These are phyloP conservation scores for Leptobrachium leishanense DNA, from an alignment of 2,113 vertebrate genomes.

Conservation along the genomic window DNA sequence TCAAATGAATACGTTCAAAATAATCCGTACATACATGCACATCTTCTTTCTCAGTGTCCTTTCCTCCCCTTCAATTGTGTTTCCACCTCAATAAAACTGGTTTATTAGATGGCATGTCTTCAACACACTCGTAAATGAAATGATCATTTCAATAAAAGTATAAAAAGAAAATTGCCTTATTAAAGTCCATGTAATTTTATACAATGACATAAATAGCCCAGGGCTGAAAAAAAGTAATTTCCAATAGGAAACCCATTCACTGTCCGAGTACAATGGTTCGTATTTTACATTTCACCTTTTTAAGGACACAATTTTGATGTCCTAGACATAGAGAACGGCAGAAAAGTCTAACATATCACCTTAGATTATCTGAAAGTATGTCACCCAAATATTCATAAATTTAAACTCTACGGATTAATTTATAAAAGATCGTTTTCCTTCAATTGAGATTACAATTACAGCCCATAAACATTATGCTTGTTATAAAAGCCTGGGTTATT, in stretches of 20 bases:
- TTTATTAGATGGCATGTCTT: constrained; percentile 20
- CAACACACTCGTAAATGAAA: constrained; percentile 25
- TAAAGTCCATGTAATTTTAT: constrained; percentile 33
- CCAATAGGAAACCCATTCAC: constrained; percentile 12
- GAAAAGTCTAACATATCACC: background rate
- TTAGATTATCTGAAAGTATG: background rate
- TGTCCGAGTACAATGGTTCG: constrained; percentile 21
- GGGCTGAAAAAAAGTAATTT: constrained; percentile 10
- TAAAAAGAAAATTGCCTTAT: constrained; percentile 43
- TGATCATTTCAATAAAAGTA: constrained; percentile 40
- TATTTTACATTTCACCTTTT: constrained; percentile 23
- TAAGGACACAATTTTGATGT: constrained; percentile 8
- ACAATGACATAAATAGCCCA: constrained; percentile 26
- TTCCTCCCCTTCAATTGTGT: background rate
- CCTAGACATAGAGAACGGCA: constrained; percentile 11
- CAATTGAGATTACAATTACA: no score
- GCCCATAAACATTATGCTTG: no score
- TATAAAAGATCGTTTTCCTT: no score
- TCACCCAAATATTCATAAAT: background rate
- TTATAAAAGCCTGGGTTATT: no score
- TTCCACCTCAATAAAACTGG: constrained; percentile 16
- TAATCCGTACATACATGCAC: no score
- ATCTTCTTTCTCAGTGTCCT: background rate
- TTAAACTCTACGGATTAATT: constrained; percentile 7
- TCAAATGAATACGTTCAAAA: no score